Evolutionary conservation across 2,797 vertebrate species (phyloP).

Genomic region (Cossypha heuglini): DNA sequence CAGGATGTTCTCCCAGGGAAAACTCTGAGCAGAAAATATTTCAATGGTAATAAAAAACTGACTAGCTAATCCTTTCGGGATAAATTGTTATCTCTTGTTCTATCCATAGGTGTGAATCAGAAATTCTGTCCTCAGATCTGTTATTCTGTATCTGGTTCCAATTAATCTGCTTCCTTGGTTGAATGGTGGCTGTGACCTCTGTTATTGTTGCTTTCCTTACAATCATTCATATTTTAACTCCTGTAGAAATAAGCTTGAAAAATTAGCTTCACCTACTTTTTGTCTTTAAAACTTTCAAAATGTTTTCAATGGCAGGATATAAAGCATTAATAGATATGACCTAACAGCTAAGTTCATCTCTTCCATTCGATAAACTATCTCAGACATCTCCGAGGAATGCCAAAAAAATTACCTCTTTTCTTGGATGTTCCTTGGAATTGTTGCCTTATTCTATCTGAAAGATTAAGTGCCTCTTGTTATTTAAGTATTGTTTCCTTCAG

Average conservation of each 20-base stretch:
- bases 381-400: not conserved
- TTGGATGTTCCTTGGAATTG: not conserved
- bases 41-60: not conserved
- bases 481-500: not conserved
- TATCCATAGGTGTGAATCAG: accelerated
- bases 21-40: not conserved
- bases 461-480: not conserved
- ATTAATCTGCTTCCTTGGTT: not conserved
- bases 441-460: not conserved
- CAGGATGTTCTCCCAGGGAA: not conserved
- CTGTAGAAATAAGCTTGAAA: not conserved
- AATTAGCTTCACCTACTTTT: not conserved
- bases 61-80: not conserved
- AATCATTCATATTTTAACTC: not conserved
- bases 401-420: not conserved
- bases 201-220: not conserved
- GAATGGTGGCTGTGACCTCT: not conserved
- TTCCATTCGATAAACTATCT: not conserved
- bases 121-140: not conserved
- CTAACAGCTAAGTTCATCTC: not conserved
- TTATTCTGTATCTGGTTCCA: not conserved
- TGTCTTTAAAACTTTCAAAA: not conserved
- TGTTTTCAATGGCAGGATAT: not conserved
- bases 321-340: not conserved
- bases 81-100: not conserved